A percentile compares a stretch with the other conserved stretches of the same genome.
Conservation (phyloP, 2,113 vertebrate species). For the Donacobius atricapilla region DNA sequence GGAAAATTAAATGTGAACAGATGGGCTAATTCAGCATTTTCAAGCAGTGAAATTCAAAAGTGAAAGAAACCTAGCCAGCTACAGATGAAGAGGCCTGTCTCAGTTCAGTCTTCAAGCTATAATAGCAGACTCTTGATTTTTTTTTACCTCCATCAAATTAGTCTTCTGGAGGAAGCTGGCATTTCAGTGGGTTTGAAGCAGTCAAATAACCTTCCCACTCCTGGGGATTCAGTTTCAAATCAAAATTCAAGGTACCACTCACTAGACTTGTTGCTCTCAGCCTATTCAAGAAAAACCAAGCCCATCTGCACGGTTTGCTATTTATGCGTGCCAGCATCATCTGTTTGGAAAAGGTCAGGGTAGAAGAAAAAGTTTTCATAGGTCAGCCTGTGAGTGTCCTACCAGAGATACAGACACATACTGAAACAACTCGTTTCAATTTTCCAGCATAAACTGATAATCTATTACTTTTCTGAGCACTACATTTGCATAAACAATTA, state of each 20-base stretch:
- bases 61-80: conserved; percentile 13
- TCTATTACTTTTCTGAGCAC: background rate
- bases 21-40: conserved; percentile 53
- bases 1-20: conserved; percentile 53
- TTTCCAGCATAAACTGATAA: background rate
- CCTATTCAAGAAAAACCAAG: background rate
- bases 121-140: background rate
- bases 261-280: conserved; percentile 31
- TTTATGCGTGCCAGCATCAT: background rate
- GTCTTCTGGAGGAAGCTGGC: background rate
- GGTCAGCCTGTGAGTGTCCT: background rate
- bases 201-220: conserved; percentile 28
- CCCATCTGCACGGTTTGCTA: background rate
- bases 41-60: background rate
- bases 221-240: conserved; percentile 33
- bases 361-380: background rate
- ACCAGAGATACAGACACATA: background rate
- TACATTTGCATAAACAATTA: background rate
- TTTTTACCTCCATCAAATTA: background rate
- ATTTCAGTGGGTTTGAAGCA: conserved; percentile 16
- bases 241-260: conserved; percentile 37
- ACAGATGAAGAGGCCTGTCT: conserved; percentile 36
- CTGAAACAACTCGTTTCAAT: background rate
- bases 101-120: conserved; percentile 2
- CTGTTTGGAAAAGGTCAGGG: background rate